Evolutionary conservation across 2,113 vertebrate species (phyloP).

Genomic region (Aptenodytes patagonicus): DNA sequence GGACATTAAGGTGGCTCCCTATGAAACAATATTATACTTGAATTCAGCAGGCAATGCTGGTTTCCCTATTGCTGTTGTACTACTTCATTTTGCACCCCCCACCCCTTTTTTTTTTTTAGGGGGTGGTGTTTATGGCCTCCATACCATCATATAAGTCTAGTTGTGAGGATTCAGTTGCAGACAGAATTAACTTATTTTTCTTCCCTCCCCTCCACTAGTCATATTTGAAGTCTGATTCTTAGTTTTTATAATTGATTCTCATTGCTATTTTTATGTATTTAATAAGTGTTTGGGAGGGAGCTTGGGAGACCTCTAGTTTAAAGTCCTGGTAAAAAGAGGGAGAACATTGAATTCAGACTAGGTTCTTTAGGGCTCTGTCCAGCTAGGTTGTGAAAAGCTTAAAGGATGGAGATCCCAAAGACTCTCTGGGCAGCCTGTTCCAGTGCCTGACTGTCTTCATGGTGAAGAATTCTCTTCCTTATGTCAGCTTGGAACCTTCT

Average conservation of each 20-base stretch:
- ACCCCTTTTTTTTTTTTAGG: accelerated
- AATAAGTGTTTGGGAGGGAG: background rate
- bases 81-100: background rate
- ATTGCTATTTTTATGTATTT: background rate
- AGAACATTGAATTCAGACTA: background rate
- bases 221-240: background rate
- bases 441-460: background rate
- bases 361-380: background rate
- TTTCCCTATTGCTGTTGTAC: background rate
- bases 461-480: background rate
- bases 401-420: background rate
- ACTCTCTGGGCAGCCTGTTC: background rate
- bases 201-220: background rate
- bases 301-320: background rate
- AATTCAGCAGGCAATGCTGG: background rate
- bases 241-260: background rate
- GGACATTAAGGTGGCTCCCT: background rate
- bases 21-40: background rate
- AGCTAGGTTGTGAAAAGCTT: background rate
- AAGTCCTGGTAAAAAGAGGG: background rate
- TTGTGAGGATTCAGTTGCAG: background rate
- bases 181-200: background rate
- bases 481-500: background rate
- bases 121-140: background rate
- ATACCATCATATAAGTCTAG: background rate